phyloP scores from a whole-genome alignment of 1,140 invertebrate species.

The Cydia fagiglandana region DNA sequence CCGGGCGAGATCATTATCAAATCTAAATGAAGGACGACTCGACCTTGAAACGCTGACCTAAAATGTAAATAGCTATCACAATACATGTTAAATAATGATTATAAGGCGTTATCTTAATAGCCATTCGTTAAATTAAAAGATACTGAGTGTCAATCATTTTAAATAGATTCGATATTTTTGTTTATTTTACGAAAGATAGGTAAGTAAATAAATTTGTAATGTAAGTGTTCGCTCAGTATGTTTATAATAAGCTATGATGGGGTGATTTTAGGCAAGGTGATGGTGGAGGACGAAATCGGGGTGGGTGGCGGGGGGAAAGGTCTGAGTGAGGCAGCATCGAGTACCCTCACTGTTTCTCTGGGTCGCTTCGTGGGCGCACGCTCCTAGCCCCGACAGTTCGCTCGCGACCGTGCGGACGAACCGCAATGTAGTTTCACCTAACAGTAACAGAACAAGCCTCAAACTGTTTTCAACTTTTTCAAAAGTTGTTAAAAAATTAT shows the following conservation, averaged over 20 bases:
- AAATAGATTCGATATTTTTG: not conserved
- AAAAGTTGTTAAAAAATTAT: constrained; percentile 60
- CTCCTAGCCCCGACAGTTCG: constrained; percentile 36
- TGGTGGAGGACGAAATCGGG: constrained; percentile 40
- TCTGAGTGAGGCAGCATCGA: constrained; percentile 44
- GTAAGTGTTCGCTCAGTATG: constrained; percentile 8
- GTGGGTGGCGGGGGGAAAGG: constrained; percentile 44
- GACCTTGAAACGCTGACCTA: not conserved
- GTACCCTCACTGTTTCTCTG: constrained; percentile 54
- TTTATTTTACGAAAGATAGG: not conserved
- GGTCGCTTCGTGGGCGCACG: constrained; percentile 47
- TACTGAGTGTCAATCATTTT: not conserved
- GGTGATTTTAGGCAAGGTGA: constrained; percentile 37
- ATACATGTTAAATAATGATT: not conserved
- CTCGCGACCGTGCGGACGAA: constrained; percentile 42
- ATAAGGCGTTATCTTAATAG: not conserved
- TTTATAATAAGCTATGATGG: constrained; percentile 12
- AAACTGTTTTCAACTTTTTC: constrained; percentile 64
- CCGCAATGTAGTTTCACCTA: constrained; percentile 51
- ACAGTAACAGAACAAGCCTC: constrained; percentile 52
- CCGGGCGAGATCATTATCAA: constrained; percentile 1
- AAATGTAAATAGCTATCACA: not conserved
- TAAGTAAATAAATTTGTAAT: not conserved
- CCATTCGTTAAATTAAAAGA: not conserved
- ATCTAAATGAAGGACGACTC: not conserved